Base-by-base conservation (phyloP, 2,888 invertebrate species). In the Lithophane socia region DNA sequence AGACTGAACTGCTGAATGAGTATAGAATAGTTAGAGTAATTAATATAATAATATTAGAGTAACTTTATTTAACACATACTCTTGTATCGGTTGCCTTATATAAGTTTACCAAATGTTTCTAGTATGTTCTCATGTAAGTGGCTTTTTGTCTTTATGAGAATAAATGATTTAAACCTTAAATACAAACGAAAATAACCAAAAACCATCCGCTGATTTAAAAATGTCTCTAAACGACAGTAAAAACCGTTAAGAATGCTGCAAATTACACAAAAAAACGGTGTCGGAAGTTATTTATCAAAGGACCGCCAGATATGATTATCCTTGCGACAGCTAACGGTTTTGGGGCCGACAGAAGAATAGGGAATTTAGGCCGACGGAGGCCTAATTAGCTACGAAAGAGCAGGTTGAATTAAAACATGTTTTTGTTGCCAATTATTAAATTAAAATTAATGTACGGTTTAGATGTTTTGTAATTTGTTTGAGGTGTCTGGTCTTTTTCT, bases 281-380 rank as follows among this genome's bases (percentile, higher is more conserved):
- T 70, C 73, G 79, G 85, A 76, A 75, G 73, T 73, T 70, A 75
- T 86, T 79, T 73, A 79, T 87, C 74, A 87, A 66, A 73, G 61
- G 68, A 61, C 47, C 21, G 68, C 58, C 52, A 72, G 75, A 76
- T 80, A 75, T 69, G 73, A 83, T 80, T 85, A 83, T 80, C 61
- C 44, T 63, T 58, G 64, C 61, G 72, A 74, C 74, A 68, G 68
- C 58, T 60, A 64, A 85, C 64, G 42, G 71, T 85, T 83, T 77
- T 72, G 24, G 49, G 82, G 71, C 8, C 49, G 61, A 60, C 78
- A 80, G 75, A 69, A 86, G 73, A 84, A 86, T 79, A 71, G 58
- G 69, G 44, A 84, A 87, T 86, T 86, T 80, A 56, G 64, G 65
- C 47, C 56, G 56, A 52, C 68, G 24, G 24, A 42, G 54, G 58